Percentiles rank a stretch among this genome's conserved stretches.
These are phyloP conservation scores for Donacobius atricapilla DNA, from an alignment of 2,113 vertebrate species.

Conservation along the genomic window DNA sequence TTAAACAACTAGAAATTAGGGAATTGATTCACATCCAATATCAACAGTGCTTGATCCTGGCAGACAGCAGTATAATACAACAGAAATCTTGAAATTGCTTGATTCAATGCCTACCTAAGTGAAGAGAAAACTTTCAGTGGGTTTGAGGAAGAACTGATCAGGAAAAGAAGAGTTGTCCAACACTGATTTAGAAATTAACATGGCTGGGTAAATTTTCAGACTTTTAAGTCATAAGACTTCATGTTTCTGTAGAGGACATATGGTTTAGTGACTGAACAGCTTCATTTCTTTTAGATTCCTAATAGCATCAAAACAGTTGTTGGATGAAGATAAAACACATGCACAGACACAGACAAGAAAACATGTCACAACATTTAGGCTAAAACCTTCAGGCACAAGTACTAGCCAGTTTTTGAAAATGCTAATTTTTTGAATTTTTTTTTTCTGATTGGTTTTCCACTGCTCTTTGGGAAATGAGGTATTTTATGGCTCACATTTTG, in stretches of 20 bases:
- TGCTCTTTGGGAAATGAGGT: not conserved
- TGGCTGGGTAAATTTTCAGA: not conserved
- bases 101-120: not conserved
- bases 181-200: not conserved
- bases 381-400: not conserved
- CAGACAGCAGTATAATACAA: not conserved
- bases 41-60: not conserved
- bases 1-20: not conserved
- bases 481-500: constrained; percentile 11
- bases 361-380: not conserved
- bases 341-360: not conserved
- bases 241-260: not conserved
- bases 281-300: not conserved
- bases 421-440: not conserved
- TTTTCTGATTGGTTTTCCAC: not conserved
- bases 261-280: not conserved
- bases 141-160: not conserved
- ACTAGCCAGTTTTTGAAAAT: not conserved
- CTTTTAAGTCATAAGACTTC: not conserved
- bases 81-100: not conserved
- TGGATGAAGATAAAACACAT: not conserved
- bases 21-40: not conserved
- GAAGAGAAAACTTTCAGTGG: not conserved
- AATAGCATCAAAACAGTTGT: not conserved
- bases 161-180: not conserved